These are phyloP conservation scores for Polypedilum vanderplanki DNA, from an alignment of 1,140 invertebrate genomes.

Conservation along the genomic window DNA sequence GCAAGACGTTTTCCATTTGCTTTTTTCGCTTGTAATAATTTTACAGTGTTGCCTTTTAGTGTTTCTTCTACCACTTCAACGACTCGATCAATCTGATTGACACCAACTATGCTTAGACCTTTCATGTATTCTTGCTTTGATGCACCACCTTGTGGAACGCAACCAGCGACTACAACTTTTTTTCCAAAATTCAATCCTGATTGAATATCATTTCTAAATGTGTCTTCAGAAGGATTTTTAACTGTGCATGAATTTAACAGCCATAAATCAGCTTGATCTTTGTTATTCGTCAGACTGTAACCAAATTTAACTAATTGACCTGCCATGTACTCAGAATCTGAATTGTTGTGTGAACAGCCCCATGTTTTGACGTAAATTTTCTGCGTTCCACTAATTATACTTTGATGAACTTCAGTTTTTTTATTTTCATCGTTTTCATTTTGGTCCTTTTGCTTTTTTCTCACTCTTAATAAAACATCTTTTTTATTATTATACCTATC, in stretches of 20 bases:
- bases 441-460: slow-evolving; percentile 43
- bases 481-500: slow-evolving; percentile 62
- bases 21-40: slow-evolving; percentile 76
- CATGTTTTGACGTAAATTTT: slow-evolving; percentile 92
- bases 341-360: slow-evolving; percentile 96
- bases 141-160: slow-evolving; percentile 82
- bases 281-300: slow-evolving; percentile 77
- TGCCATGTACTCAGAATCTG: slow-evolving; percentile 96
- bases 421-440: slow-evolving; percentile 32
- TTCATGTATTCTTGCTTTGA: slow-evolving; percentile 65
- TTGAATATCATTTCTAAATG: slow-evolving; percentile 90
- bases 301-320: slow-evolving; percentile 83
- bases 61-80: slow-evolving; percentile 98
- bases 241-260: slow-evolving; percentile 93
- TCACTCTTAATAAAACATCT: slow-evolving; percentile 56
- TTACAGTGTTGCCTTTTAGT: slow-evolving; percentile 66
- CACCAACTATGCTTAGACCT: slow-evolving; percentile 87
- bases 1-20: slow-evolving; percentile 72
- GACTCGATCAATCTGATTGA: slow-evolving; percentile 97
- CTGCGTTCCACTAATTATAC: slow-evolving; percentile 74
- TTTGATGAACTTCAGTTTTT: slow-evolving; percentile 33
- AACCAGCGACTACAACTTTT: slow-evolving; percentile 88
- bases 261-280: slow-evolving; percentile 83
- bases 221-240: slow-evolving; percentile 94
- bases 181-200: slow-evolving; percentile 68